Evolutionary conservation across 2,888 invertebrate species (phyloP).

Genomic region (Hemicrepidius hirtus): DNA sequence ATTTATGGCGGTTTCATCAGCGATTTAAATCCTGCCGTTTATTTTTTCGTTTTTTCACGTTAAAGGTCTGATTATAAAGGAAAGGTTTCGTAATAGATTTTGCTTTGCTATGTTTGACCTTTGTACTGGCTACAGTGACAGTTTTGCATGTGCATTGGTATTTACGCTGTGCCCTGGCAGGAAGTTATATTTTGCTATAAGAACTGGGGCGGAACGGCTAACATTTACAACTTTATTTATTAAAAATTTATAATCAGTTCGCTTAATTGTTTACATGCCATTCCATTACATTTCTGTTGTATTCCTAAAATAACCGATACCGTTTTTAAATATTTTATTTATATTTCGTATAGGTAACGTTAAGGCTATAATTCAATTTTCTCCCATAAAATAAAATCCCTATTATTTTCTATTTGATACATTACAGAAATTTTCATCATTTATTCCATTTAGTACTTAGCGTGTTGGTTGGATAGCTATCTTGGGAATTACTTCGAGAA

Average conservation of each 20-base stretch:
- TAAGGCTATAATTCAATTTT: no score
- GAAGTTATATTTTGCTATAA: slow-evolving; percentile 50
- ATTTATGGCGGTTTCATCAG: slow-evolving; percentile 34
- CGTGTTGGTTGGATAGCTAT: no score
- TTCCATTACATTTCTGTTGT: not conserved
- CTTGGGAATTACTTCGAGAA: no score
- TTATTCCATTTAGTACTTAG: no score
- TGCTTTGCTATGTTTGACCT: slow-evolving; percentile 43
- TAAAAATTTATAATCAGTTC: slow-evolving; percentile 25
- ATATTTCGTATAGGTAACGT: no score
- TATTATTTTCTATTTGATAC: no score
- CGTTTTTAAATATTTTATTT: no score
- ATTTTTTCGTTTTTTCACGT: not conserved
- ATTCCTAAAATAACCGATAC: not conserved
- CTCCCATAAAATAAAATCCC: no score
- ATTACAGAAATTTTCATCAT: no score
- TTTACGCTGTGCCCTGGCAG: slow-evolving; percentile 49
- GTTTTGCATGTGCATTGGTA: slow-evolving; percentile 54
- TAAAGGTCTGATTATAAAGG: slow-evolving; percentile 12
- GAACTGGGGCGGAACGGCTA: slow-evolving; percentile 56
- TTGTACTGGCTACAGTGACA: slow-evolving; percentile 48
- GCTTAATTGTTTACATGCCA: slow-evolving; percentile 33
- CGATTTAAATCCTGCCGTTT: slow-evolving; percentile 1
- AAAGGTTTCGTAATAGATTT: slow-evolving; percentile 31
- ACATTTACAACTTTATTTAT: slow-evolving; percentile 52